Base-by-base conservation (phyloP, 2,888 invertebrate genomes). In the Orgyia antiqua region DNA sequence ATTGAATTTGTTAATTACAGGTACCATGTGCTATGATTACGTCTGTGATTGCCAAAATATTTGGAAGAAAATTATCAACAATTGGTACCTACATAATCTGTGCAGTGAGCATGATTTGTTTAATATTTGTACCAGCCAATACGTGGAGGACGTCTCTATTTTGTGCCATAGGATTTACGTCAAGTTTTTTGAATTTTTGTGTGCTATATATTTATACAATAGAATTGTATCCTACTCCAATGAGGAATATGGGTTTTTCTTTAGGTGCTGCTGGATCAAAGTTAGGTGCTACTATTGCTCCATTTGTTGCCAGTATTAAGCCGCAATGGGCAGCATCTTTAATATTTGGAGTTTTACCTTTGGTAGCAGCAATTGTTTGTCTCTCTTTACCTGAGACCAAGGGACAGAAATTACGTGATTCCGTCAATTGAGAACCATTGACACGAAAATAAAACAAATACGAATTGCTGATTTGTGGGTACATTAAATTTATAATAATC, bases 381-480 rank as follows among this genome's bases (percentile, higher is more conserved):
- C 36, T 68, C n/a, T 36, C 61, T 7, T 45, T 77, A 13, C 74
- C 72, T 2, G 76, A 77, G 37, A 76, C 77, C 2, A 76, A 73
- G 41, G 69, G 69, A 0, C 45, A 45, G 19, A 58, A 61, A 42
- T 58, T 77, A 27, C 60, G 66, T 41, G 74, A 76, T 40, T 52
- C 55, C 5, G 27, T 72, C 4, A 51, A 64, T 26, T 53, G 56
- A 44, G 13, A 27, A 13, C 6, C 8, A n/a, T 48, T 26, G 37
- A 35, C n/a, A n/a, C n/a, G n/a, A n/a, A n/a, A n/a, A n/a, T n/a
- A n/a, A n/a, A n/a, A n/a, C n/a, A n/a, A n/a, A n/a, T n/a, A n/a
- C n/a, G n/a, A n/a, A n/a, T n/a, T n/a, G n/a, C n/a, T n/a, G n/a
- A n/a, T n/a, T n/a, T n/a, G n/a, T n/a, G n/a, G n/a, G n/a, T n/a